Conservation (phyloP, 2,113 vertebrate genomes). For the Oncorhynchus kisutch region DNA sequence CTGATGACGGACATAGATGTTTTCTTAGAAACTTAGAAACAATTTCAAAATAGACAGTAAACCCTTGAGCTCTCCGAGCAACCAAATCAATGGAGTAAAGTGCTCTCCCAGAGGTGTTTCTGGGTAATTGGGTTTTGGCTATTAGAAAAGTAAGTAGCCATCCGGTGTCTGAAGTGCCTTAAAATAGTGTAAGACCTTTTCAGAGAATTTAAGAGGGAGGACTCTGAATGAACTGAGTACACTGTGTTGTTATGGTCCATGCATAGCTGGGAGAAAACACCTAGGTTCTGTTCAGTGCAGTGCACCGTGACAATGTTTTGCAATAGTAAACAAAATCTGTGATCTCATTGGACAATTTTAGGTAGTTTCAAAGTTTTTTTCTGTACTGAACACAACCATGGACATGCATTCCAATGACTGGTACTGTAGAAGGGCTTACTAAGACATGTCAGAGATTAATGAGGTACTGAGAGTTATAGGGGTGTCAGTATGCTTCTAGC, state of each 20-base stretch:
- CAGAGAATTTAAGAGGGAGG: neutral
- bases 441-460: too few species aligned
- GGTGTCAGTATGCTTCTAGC: too few species aligned
- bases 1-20: neutral
- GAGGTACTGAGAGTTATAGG: too few species aligned
- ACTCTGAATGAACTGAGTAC: neutral
- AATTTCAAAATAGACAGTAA: neutral
- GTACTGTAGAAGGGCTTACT: too few species aligned
- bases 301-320: too few species aligned
- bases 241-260: neutral
- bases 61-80: neutral
- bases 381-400: too few species aligned
- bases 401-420: too few species aligned
- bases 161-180: constrained; percentile 39
- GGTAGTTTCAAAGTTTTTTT: too few species aligned
- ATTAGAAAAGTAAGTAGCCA: constrained; percentile 51
- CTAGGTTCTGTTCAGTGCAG: too few species aligned
- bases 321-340: too few species aligned
- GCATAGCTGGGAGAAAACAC: too few species aligned
- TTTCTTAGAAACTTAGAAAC: neutral
- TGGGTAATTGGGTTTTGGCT: constrained; percentile 27
- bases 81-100: constrained; percentile 48
- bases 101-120: constrained; percentile 42
- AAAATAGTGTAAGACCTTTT: constrained; percentile 23
- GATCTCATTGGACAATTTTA: too few species aligned